phyloP scores from a whole-genome alignment of 2,797 vertebrate species.

The Rhynchotus rufescens region DNA sequence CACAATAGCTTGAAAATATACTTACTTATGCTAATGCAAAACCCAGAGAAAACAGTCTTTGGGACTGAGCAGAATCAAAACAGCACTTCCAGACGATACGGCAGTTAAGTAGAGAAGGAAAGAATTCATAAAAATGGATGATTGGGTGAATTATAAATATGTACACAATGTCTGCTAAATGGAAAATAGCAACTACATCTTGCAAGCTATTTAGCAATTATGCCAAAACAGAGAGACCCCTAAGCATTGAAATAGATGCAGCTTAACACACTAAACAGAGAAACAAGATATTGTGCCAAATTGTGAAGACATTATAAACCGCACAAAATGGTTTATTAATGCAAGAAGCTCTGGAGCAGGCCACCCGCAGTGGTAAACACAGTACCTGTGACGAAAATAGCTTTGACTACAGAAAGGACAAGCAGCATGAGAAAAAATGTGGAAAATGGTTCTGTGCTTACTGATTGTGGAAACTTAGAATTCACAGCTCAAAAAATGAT shows the following conservation, averaged over 20 bases:
- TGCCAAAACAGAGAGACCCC: background rate
- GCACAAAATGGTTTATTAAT: slow-evolving; percentile 3
- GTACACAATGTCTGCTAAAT: background rate
- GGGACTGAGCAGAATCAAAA: background rate
- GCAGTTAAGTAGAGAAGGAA: background rate
- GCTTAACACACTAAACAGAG: background rate
- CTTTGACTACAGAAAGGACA: background rate
- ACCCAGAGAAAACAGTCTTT: background rate
- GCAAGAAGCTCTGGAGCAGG: background rate
- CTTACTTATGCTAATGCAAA: background rate
- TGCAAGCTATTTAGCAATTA: background rate
- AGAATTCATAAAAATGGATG: background rate
- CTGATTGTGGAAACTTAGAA: background rate
- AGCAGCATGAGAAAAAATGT: background rate
- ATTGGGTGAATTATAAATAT: background rate
- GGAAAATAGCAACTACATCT: background rate
- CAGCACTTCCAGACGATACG: background rate
- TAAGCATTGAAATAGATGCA: background rate
- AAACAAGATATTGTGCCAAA: background rate
- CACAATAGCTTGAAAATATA: background rate
- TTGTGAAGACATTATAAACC: background rate
- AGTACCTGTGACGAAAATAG: background rate
- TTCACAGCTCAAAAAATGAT: background rate
- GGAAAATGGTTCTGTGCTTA: background rate
- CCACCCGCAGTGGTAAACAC: background rate